Evolutionary conservation across 1,140 invertebrate species (phyloP).

Genomic region (Cotesia typhae): DNA sequence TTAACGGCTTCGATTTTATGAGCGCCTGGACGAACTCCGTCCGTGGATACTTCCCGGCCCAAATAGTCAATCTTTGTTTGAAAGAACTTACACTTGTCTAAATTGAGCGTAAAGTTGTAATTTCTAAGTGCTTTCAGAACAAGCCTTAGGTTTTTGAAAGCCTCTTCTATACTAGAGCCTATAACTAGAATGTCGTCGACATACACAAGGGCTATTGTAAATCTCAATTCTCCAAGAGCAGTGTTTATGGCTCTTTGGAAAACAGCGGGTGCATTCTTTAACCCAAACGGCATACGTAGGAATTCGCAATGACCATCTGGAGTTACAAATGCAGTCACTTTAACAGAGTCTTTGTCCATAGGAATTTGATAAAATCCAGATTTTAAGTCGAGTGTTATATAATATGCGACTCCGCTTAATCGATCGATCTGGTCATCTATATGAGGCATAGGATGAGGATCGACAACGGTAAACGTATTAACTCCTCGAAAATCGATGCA

Average conservation of each 20-base stretch:
- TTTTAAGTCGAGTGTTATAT: slow-evolving; percentile 40
- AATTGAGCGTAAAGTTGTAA: slow-evolving; percentile 35
- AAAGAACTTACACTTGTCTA: slow-evolving; percentile 40
- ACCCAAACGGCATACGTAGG: slow-evolving; percentile 55
- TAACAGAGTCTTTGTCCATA: slow-evolving; percentile 20
- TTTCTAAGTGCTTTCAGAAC: slow-evolving; percentile 37
- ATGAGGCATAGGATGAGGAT: too few relatives aligned
- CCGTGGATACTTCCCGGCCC: slow-evolving; percentile 42
- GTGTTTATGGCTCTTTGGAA: slow-evolving; percentile 51
- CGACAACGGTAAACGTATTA: too few relatives aligned
- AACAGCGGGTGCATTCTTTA: slow-evolving; percentile 42
- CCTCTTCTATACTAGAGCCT: slow-evolving; percentile 37
- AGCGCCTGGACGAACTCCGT: slow-evolving; percentile 37
- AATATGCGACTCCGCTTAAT: slow-evolving; percentile 38
- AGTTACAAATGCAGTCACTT: slow-evolving; percentile 42
- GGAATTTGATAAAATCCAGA: slow-evolving; percentile 36
- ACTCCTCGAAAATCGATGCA: too few relatives aligned
- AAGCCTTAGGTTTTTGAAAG: slow-evolving; percentile 36
- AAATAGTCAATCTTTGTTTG: slow-evolving; percentile 47
- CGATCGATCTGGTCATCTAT: slow-evolving; percentile 17
- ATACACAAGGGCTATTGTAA: slow-evolving; percentile 28
- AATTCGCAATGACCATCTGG: slow-evolving; percentile 51
- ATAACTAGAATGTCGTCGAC: slow-evolving; percentile 41
- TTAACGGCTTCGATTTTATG: slow-evolving; percentile 37
- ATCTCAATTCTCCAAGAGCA: slow-evolving; percentile 7